Evolutionary conservation across 1,140 invertebrate species (phyloP).

Genomic region (Dreissena polymorpha): DNA sequence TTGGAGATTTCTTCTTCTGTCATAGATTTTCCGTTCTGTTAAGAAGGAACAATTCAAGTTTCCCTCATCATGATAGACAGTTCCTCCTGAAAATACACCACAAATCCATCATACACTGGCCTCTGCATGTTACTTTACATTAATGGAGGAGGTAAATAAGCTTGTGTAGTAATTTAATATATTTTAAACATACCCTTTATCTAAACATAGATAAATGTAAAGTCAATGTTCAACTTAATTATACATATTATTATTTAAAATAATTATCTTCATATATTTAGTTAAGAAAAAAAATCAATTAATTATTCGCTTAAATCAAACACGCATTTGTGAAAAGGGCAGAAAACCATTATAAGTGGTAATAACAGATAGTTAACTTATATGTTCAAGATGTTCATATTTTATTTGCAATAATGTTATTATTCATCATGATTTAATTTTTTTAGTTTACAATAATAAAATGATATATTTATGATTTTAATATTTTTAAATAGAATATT

Average conservation of each 20-base stretch:
- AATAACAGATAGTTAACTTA: too few relatives aligned
- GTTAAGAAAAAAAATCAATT: too few relatives aligned
- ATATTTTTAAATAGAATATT: neutral
- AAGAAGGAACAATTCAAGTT: constrained; percentile 97
- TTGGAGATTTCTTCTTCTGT: constrained; percentile 91
- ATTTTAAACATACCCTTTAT: neutral
- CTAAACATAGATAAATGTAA: neutral
- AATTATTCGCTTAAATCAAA: too few relatives aligned
- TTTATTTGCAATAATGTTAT: too few relatives aligned
- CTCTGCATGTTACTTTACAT: neutral
- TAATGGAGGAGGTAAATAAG: neutral
- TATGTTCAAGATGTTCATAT: too few relatives aligned
- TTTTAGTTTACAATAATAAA: too few relatives aligned
- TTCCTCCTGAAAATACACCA: constrained; percentile 86
- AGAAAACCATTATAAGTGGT: too few relatives aligned
- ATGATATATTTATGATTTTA: too few relatives aligned
- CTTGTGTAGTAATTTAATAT: neutral
- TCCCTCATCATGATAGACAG: constrained; percentile 96
- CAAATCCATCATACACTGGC: neutral
- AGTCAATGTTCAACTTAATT: neutral
- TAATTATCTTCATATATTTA: neutral
- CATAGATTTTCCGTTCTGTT: constrained; percentile 87
- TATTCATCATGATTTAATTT: too few relatives aligned
- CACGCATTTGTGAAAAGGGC: too few relatives aligned
- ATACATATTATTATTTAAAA: neutral